Evolutionary conservation across 2,113 vertebrate genomes (phyloP), one percentile per base, ranked within the genome.

Genomic region (Pygathrix nemaeus): DNA sequence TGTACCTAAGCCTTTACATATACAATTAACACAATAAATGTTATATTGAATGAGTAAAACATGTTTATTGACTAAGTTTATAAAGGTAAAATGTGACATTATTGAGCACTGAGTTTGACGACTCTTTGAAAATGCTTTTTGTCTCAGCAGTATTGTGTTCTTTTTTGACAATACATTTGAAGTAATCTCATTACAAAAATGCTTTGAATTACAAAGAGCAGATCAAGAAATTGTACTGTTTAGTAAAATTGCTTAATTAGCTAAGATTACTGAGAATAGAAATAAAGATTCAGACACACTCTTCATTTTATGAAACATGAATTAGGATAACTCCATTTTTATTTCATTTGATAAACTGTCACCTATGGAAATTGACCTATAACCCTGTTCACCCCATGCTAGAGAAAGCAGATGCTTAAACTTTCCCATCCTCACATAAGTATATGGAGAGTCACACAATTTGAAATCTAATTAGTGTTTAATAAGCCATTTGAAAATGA

Each of bases 391-490:
- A 90, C 90, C 50, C 23, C 4, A 2, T 96, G 98, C 96, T 10
- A 84, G 94, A 70, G 57, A 92, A 98, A 98, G 89, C 86, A 98
- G 94, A 97, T 97, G 94, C 96, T 98, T 97, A 90, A 97, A 96
- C 61, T 95, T 98, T 85, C 78, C 95, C 73, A 97, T 94, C 59
- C 68, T 90, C 83, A 86, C 94, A 75, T 25, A 96, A 98, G 68
- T 97, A 59, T 88, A 88, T 97, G 98, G 93, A 97, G 70, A 98
- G 88, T 98, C 97, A 98, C 96, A 97, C 35, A 14, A 1, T 96
- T 98, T 97, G 89, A 98, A 98, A 98, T 98, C 90, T 98, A 98
- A 98, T 98, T 98, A 98, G 94, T 96, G 88, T 94, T 98, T 98
- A 99, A 98, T 98, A 98, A 98, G 64, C 72, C 94, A 96, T 98